Base-by-base conservation (phyloP, 2,797 vertebrate species). In the Malacoctenus gilli region DNA sequence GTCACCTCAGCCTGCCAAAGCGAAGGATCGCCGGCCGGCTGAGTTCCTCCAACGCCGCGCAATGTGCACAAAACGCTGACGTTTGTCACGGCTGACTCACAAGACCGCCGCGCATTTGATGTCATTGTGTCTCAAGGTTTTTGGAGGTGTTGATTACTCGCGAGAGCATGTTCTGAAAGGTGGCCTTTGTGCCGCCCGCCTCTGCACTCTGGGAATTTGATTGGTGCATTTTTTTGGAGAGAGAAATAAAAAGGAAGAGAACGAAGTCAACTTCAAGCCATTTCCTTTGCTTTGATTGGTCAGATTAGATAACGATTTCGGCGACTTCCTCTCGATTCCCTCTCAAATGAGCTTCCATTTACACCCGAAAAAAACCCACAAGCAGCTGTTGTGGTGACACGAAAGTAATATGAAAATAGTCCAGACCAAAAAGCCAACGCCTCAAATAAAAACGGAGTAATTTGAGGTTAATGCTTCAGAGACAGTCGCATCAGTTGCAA, bases 171-270 rank as follows among this genome's bases (percentile, higher is more conserved):
- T 85, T 89, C 74, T 56, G 62, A 4, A 84, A 93, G 92, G 86
- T 89, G 87, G 91, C 93, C 94, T 93, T 94, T 94, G 93, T 90
- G 90, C 89, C 89, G 42, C 78, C 89, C 87, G 87, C 86, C 70
- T 63, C 83, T 66, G 31, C 71, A 83, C 91, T 87, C 88, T 87
- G 91, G 91, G 85, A 86, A 68, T 42, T 85, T 90, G 89, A 92
- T 94, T 90, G 92, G n/a, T n/a, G 90, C 83, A 89, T 89, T 89
- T 91, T 91, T 90, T 92, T 89, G 64, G 43, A 50, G 42, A 68
- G 47, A 55, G 51, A 32, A 14, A 34, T 31, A 52, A 47, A 54
- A 59, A 83, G 82, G 6, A 51, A 40, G 55, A 34, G 46, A 44
- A 48, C 85, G 68, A 85, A 84, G 90, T n/a, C n/a, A n/a, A n/a